These are phyloP conservation scores for Vollenhovia emeryi DNA, from an alignment of 1,140 invertebrate genomes.

Conservation along the genomic window DNA sequence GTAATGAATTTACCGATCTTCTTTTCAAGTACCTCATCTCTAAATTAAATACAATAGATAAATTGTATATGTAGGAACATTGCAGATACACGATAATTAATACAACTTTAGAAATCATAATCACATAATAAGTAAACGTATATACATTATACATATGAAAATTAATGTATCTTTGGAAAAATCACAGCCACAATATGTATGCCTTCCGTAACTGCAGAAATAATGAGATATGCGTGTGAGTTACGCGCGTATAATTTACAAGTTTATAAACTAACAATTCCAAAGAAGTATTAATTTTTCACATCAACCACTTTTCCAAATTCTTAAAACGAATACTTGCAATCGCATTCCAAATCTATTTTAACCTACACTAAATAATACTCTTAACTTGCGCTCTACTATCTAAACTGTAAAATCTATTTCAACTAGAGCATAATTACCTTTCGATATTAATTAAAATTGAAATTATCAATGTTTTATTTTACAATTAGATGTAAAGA, in stretches of 20 bases:
- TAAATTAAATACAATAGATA: slow-evolving; percentile 15
- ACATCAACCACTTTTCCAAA: background rate
- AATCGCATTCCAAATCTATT: background rate
- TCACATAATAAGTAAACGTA: slow-evolving; percentile 1
- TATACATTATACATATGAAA: background rate
- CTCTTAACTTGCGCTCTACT: background rate
- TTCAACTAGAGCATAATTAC: background rate
- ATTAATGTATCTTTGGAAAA: slow-evolving; percentile 25
- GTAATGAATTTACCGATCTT: background rate
- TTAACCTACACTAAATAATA: background rate
- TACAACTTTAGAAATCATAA: background rate
- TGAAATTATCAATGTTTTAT: background rate
- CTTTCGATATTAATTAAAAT: background rate
- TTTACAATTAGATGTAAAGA: background rate
- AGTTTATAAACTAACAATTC: background rate
- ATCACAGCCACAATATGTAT: background rate
- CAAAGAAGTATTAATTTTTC: background rate
- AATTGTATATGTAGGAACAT: background rate
- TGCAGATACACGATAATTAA: background rate
- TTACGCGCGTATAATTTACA: background rate
- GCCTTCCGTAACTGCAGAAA: background rate
- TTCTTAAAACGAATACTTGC: background rate
- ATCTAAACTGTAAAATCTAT: background rate
- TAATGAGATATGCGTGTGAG: background rate
- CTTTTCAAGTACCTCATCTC: background rate